These are phyloP conservation scores for Haemorhous mexicanus DNA, from an alignment of 2,113 vertebrate genomes.

Conservation along the genomic window DNA sequence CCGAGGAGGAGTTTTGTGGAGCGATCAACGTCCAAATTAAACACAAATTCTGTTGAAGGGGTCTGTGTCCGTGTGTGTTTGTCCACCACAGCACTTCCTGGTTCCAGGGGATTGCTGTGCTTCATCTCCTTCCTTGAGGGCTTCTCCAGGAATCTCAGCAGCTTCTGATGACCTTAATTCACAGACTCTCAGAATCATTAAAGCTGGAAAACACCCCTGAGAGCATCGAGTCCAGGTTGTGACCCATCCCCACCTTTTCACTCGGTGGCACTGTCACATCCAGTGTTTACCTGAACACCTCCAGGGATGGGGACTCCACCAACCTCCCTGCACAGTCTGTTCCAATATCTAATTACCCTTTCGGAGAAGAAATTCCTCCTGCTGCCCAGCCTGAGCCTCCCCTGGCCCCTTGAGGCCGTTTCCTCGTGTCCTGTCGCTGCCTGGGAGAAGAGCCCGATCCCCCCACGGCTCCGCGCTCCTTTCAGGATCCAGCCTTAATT, in stretches of 20 bases:
- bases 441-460: neutral
- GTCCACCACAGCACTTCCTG: neutral
- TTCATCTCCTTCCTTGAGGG: neutral
- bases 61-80: conserved; percentile 29
- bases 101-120: no score
- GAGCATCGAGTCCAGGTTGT: neutral
- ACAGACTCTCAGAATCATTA: neutral
- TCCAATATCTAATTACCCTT: neutral
- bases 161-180: neutral
- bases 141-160: neutral
- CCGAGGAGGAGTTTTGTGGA: conserved; percentile 62
- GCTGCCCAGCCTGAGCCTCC: neutral
- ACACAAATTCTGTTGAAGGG: conserved; percentile 67
- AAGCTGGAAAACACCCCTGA: neutral
- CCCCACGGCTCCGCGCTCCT: neutral
- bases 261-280: neutral
- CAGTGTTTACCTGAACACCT: neutral
- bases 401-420: neutral
- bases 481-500: neutral
- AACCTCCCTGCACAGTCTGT: neutral
- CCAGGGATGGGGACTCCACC: neutral
- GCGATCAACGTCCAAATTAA: conserved; percentile 73
- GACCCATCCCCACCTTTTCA: neutral
- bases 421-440: no score
- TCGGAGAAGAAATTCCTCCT: neutral